phyloP scores from a whole-genome alignment of 2,888 invertebrate species.

The Drosophila kanekoi region DNA sequence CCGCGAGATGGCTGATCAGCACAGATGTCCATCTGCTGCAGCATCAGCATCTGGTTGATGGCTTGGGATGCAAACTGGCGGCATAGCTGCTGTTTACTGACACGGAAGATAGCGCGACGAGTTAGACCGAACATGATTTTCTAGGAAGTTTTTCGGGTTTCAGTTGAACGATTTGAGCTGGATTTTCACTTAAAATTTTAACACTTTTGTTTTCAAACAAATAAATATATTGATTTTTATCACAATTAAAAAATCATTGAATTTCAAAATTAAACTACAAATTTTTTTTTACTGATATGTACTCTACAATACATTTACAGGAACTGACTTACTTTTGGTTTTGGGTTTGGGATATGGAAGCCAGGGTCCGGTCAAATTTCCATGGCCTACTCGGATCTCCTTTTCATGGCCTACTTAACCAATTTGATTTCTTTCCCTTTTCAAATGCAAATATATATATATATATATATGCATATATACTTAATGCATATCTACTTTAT shows the following conservation, averaged over 20 bases:
- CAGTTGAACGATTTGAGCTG: conserved; percentile 2
- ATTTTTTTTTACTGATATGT: conserved; percentile 47
- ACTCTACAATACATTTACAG: conserved; percentile 51
- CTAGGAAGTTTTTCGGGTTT: too few species aligned
- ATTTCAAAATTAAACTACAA: conserved; percentile 48
- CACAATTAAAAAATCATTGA: conserved; percentile 12
- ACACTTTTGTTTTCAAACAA: neutral
- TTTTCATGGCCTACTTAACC: conserved; percentile 18
- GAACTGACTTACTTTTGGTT: conserved; percentile 31
- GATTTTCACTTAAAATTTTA: conserved; percentile 11
- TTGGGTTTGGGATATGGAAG: too few species aligned
- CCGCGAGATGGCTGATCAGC: conserved; percentile 85
- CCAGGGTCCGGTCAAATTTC: neutral
- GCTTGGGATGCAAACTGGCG: conserved; percentile 78
- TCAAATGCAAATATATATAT: neutral
- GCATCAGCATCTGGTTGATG: conserved; percentile 80
- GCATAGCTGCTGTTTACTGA: conserved; percentile 15
- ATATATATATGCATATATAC: too few species aligned
- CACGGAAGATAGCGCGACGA: conserved; percentile 46
- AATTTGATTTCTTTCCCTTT: neutral
- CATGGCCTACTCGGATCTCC: conserved; percentile 24
- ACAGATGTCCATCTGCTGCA: conserved; percentile 83
- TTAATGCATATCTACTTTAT: neutral
- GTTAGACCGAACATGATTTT: conserved; percentile 65
- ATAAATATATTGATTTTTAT: conserved; percentile 7